Evolutionary conservation across 2,797 vertebrate genomes (phyloP), one percentile per base, ranked within the genome.

Genomic region (Urophycis tenuis): DNA sequence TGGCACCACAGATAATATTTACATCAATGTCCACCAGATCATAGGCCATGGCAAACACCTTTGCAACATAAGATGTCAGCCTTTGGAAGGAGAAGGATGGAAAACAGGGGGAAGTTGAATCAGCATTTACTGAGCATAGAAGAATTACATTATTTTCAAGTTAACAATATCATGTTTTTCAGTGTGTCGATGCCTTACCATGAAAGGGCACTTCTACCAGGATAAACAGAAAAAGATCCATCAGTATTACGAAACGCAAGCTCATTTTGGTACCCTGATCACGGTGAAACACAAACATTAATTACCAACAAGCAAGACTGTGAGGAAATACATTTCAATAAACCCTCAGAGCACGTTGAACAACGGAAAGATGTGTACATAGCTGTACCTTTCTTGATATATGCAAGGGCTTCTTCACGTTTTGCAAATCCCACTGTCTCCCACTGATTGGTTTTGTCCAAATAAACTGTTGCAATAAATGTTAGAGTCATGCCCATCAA

Each of bases 371-470:
- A 25, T 60, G 7, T 60, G 22, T 60, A 25, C 25, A 60, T 19
- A 60, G 53, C 6, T 14, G 29, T 82, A 97, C 96, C 96, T 5
- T 83, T 90, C 29, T 0, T 85, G 33, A 98, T 96, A 78, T 95
- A 85, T 0, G 82, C n/a, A 25, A 96, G 5, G 32, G 94, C 92
- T 0, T 86, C 81, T 0, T 45, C 0, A 0, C 96, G 91, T 17
- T 87, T 92, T 0, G 88, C 7, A 0, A 95, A 0, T 0, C 95
- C 94, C 0, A 96, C 39, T 73, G 0, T 75, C 2, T 95, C 94
- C 97, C 96, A 98, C 67, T 98, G 94, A 0, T 82, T 77, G 0
- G 94, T 96, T 69, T n/a, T 86, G 81, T 98, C 97, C 86, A 99
- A 86, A 89, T 95, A 98, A 14, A 83, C 89, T 9, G 93, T 88